phyloP scores from a whole-genome alignment of 2,888 invertebrate genomes.

The Arctia plantaginis region DNA sequence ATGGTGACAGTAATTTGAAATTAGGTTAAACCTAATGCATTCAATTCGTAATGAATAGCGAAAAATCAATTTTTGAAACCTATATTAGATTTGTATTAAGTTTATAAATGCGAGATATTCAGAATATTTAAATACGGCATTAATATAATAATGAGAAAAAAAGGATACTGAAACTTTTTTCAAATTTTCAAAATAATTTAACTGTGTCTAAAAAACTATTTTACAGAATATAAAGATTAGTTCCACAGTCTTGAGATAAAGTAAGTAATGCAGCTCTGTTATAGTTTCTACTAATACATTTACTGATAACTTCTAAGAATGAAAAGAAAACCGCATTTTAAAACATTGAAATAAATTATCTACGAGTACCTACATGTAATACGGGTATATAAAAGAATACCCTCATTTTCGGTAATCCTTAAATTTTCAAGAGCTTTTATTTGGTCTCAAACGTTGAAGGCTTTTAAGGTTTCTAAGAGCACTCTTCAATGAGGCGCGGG shows the following conservation, averaged over 20 bases:
- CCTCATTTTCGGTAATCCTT: conserved; percentile 13
- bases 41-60: too few relatives aligned
- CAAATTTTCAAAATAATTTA: too few relatives aligned
- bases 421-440: conserved; percentile 37
- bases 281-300: not conserved
- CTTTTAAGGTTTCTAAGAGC: conserved; percentile 53
- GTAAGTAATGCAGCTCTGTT: not conserved
- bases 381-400: not conserved
- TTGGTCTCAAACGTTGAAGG: conserved; percentile 43
- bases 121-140: too few relatives aligned
- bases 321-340: not conserved
- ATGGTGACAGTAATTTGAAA: too few relatives aligned
- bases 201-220: too few relatives aligned
- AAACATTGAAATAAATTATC: not conserved
- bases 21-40: too few relatives aligned
- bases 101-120: too few relatives aligned
- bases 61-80: too few relatives aligned
- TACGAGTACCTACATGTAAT: not conserved
- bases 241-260: not conserved
- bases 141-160: too few relatives aligned
- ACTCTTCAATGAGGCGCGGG: conserved; percentile 56
- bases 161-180: too few relatives aligned
- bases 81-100: too few relatives aligned
- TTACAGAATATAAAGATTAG: not conserved
- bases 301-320: not conserved